Base-by-base conservation (phyloP, 2,113 vertebrate genomes). In the Engystomops pustulosus region DNA sequence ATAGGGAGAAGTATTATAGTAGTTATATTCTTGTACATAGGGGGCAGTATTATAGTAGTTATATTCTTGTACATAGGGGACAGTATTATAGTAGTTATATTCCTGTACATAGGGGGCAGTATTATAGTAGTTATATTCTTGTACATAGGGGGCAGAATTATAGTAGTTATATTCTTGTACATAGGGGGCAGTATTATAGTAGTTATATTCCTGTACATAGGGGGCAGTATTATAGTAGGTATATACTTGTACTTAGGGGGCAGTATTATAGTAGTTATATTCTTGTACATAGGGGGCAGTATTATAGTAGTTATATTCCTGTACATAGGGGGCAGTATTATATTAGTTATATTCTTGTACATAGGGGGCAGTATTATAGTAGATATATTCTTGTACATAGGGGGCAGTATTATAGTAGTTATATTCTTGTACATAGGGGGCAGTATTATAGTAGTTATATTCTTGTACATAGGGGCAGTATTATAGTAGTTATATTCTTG, bases 81-180 rank as follows among this genome's bases (percentile, higher is more conserved):
- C 23, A 60, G 55, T 60, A 60, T 60, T 60, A 60, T 60, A 60
- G 55, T 60, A 60, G 55, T 62, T 62, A 62, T 32, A 62, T 62
- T 32, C 58, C 17, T 32, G 25, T 62, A 62, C n/a, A 62, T 53
- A 53, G 49, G 20, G n/a, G 23, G 55, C 10, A 60, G 55, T 60
- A 60, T 60, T 60, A 60, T 60, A 60, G 23, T 60, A 60, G 55
- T 62, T 62, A 62, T 32, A 62, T 62, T 32, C 58, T 30, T 32
- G 11, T 62, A 62, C n/a, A 25, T 62, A 62, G 58, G 58, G 2
- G 25, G 27, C 27, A 30, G 58, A 25, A 60, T 60, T 60, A 60
- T 60, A 60, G 55, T 60, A 60, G 55, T 60, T 60, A 60, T 60
- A 60, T 60, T 60, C 55, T 27, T 60, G 55, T 27, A 60, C 3